A percentile compares a stretch with the other conserved stretches of the same genome.
These are phyloP conservation scores for Lonchura striata DNA, from an alignment of 2,113 vertebrate species.

Conservation along the genomic window DNA sequence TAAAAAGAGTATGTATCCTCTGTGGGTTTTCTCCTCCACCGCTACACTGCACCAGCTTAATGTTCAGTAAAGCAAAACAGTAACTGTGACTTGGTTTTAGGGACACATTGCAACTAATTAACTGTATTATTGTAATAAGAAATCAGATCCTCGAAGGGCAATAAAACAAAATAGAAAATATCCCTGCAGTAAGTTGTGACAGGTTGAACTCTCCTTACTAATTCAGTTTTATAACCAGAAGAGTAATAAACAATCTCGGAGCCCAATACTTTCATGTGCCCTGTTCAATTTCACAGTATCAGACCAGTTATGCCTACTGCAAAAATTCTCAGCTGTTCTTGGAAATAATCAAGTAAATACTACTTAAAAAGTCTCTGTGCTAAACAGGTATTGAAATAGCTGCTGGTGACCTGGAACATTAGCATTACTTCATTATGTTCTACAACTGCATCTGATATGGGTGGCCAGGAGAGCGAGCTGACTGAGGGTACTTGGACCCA, in stretches of 20 bases:
- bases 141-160: not conserved
- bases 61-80: not conserved
- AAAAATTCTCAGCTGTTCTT: constrained; percentile 43
- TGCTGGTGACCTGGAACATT: not conserved
- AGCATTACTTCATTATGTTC: not conserved
- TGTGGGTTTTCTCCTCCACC: not conserved
- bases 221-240: constrained; percentile 15
- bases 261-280: not conserved
- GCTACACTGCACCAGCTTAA: not conserved
- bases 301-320: constrained; percentile 1
- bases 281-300: constrained; percentile 51
- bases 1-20: not conserved
- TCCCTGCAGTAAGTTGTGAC: not conserved
- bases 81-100: not conserved
- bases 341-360: not conserved
- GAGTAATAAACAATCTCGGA: constrained; percentile 8
- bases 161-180: constrained; percentile 9
- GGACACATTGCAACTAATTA: constrained; percentile 11
- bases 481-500: not conserved
- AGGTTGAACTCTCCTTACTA: constrained; percentile 5
- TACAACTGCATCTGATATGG: not conserved
- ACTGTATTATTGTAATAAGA: not conserved
- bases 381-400: not conserved
- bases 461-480: not conserved
- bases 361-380: not conserved